Conservation (phyloP, 2,113 vertebrate species). For the Aptenodytes patagonicus region DNA sequence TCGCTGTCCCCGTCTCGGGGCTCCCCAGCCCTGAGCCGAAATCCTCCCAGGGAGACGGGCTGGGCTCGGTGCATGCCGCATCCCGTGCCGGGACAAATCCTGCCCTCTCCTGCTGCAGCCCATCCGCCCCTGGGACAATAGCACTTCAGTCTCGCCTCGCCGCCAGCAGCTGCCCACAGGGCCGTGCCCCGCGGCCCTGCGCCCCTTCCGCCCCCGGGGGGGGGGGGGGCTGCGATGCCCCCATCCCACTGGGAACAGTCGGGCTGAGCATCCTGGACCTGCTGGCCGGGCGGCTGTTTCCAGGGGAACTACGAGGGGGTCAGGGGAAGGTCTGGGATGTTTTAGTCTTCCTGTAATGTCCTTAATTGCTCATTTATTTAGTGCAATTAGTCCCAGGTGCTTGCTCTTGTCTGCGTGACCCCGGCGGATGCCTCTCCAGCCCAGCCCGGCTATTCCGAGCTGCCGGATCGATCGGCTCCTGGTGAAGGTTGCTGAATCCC, state of each 20-base stretch:
- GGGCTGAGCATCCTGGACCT: background rate
- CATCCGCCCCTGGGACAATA: background rate
- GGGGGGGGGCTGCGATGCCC: background rate
- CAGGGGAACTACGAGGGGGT: slow-evolving; percentile 25
- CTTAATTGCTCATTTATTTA: slow-evolving; percentile 75
- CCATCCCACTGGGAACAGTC: background rate
- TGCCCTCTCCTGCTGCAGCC: background rate
- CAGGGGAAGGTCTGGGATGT: slow-evolving; percentile 19
- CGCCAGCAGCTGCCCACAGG: background rate
- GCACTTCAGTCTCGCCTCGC: background rate
- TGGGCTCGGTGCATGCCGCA: accelerated
- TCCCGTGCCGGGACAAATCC: background rate
- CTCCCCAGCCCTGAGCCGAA: background rate
- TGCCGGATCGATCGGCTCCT: background rate
- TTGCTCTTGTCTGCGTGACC: background rate
- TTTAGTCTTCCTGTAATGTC: slow-evolving; percentile 49
- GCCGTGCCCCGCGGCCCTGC: background rate
- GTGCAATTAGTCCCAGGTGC: slow-evolving; percentile 71
- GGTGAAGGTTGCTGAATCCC: background rate
- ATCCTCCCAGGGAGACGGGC: accelerated
- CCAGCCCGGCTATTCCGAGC: background rate
- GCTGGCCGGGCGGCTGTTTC: background rate
- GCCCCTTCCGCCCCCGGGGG: background rate
- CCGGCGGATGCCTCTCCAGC: background rate
- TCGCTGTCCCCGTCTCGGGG: accelerated